Evolutionary conservation across 2,888 invertebrate species (phyloP).

Genomic region (Idaea aversata): DNA sequence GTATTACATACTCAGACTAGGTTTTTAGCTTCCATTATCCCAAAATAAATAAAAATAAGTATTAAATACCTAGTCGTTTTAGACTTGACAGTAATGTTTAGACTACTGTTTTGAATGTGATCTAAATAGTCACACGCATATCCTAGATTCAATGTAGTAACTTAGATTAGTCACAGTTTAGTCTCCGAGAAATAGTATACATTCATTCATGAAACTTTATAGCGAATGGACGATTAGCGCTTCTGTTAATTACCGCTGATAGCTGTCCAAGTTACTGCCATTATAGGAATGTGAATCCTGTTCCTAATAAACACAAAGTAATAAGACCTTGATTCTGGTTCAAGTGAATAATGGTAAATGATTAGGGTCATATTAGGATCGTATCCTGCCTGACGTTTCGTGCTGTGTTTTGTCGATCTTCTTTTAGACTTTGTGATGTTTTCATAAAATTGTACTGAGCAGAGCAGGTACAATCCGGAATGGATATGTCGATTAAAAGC

Average conservation of each 20-base stretch:
- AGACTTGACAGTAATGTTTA: background rate
- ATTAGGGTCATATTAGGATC: background rate
- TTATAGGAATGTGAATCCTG: constrained; percentile 2
- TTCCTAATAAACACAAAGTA: background rate
- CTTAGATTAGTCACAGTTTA: background rate
- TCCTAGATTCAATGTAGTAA: background rate
- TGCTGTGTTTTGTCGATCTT: background rate
- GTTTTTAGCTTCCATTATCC: background rate
- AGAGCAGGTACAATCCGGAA: background rate
- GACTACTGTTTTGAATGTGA: background rate
- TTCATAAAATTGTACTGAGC: background rate
- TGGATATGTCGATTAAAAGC: background rate
- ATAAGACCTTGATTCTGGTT: background rate
- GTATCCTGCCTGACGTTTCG: background rate
- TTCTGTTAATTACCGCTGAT: background rate
- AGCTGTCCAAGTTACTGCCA: background rate
- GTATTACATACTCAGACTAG: background rate
- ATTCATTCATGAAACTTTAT: background rate
- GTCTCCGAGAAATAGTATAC: background rate
- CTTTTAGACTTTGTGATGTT: background rate
- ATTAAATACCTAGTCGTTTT: background rate
- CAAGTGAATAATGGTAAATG: background rate
- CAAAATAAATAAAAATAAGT: background rate
- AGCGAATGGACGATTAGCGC: background rate
- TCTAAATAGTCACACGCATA: background rate